phyloP scores from a whole-genome alignment of 2,113 vertebrate genomes.

The Anguilla japonica region DNA sequence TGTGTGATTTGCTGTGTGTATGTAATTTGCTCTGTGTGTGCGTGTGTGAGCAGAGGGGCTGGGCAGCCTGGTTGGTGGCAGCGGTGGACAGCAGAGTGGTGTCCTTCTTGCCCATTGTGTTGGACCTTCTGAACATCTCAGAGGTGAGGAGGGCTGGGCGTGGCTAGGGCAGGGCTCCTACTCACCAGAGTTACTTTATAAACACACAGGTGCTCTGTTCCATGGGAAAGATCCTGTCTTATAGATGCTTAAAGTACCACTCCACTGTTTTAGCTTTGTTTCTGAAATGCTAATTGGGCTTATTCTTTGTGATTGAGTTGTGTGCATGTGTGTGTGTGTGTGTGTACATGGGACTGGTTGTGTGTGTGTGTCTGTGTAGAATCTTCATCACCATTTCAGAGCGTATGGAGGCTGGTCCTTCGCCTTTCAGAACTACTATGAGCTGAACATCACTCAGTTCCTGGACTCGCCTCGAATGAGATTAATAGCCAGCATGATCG shows the following conservation, averaged over 20 bases:
- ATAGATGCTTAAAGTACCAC: no score
- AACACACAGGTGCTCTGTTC: no score
- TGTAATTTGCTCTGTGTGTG: not conserved
- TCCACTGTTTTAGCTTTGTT: no score
- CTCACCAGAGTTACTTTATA: no score
- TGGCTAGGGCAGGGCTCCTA: not conserved
- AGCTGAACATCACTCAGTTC: not conserved
- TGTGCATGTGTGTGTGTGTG: not conserved
- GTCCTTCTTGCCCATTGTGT: not conserved
- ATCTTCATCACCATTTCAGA: constrained; percentile 1
- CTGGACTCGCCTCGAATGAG: not conserved
- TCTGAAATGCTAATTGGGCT: no score
- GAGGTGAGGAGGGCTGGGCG: not conserved
- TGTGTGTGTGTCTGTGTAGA: not conserved
- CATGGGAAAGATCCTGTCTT: no score
- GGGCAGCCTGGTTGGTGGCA: not conserved
- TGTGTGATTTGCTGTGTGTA: no score
- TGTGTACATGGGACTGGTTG: not conserved
- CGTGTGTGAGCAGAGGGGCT: not conserved
- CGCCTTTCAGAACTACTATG: not conserved
- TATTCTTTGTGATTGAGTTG: no score
- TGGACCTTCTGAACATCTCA: not conserved
- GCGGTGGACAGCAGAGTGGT: not conserved
- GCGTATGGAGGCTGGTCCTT: not conserved
- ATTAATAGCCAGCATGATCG: not conserved